These are phyloP conservation scores for Drosophila nikananu DNA, from an alignment of 1,140 invertebrate genomes.

Conservation along the genomic window DNA sequence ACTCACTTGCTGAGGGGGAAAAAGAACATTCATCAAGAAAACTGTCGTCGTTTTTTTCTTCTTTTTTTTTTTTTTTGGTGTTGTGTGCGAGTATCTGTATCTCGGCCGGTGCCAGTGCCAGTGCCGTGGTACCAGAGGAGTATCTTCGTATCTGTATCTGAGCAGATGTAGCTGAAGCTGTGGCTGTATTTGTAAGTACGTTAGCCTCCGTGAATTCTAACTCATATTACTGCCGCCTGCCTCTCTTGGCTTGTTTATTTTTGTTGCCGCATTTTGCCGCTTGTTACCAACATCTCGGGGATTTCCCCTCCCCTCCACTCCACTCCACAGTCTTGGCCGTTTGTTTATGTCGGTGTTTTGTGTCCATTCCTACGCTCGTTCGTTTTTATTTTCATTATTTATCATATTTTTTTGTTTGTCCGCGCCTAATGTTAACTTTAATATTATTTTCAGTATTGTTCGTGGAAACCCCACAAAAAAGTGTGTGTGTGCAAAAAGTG, in stretches of 20 bases:
- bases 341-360: slow-evolving; percentile 64
- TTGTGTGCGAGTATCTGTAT: slow-evolving; percentile 40
- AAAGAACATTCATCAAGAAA: slow-evolving; percentile 82
- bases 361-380: slow-evolving; percentile 29
- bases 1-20: slow-evolving; percentile 56
- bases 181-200: slow-evolving; percentile 59
- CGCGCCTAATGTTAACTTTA: slow-evolving; percentile 64
- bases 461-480: slow-evolving; percentile 14
- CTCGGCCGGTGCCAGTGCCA: slow-evolving; percentile 16
- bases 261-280: slow-evolving; percentile 33
- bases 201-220: slow-evolving; percentile 72
- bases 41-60: slow-evolving; percentile 70
- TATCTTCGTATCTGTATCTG: slow-evolving; percentile 54
- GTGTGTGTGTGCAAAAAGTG: background rate
- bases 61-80: background rate
- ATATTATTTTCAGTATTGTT: slow-evolving; percentile 41
- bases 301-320: background rate
- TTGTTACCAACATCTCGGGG: slow-evolving; percentile 40
- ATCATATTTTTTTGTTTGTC: slow-evolving; percentile 61
- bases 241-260: slow-evolving; percentile 32
- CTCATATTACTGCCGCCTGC: slow-evolving; percentile 46
- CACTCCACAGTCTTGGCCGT: slow-evolving; percentile 5
- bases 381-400: slow-evolving; percentile 59
- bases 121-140: slow-evolving; percentile 9
- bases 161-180: slow-evolving; percentile 41